Conservation (phyloP, 2,888 invertebrate genomes). For the Eupeodes luniger region DNA sequence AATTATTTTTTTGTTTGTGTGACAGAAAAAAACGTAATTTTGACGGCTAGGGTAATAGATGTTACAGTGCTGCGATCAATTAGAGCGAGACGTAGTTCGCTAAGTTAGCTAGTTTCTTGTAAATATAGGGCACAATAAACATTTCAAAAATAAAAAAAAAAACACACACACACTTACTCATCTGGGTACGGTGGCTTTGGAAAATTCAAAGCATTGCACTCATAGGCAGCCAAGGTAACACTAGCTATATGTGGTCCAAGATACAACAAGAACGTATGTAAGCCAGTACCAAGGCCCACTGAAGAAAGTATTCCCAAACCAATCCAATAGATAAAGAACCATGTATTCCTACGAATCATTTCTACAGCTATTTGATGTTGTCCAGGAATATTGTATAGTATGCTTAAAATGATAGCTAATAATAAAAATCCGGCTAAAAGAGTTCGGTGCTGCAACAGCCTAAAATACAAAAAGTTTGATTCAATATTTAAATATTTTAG, state of each 20-base stretch:
- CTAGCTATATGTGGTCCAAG: constrained; percentile 99
- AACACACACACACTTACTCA: constrained; percentile 87
- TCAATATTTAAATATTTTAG: neutral
- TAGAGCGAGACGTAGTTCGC: too few relatives aligned
- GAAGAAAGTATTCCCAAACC: constrained; percentile 97
- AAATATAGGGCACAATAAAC: too few relatives aligned
- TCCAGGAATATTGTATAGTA: constrained; percentile 83
- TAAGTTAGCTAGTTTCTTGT: too few relatives aligned
- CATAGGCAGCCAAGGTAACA: constrained; percentile 98
- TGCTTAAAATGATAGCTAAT: constrained; percentile 82
- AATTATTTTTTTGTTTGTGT: too few relatives aligned
- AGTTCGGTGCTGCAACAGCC: constrained; percentile 82
- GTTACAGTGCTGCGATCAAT: too few relatives aligned
- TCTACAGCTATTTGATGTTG: constrained; percentile 83
- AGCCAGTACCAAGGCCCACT: constrained; percentile 98
- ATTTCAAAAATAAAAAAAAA: too few relatives aligned
- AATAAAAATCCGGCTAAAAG: constrained; percentile 81
- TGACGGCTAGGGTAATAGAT: too few relatives aligned
- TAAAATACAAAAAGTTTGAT: constrained; percentile 66
- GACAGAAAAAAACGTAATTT: too few relatives aligned
- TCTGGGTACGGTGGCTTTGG: constrained; percentile 99
- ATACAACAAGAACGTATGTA: constrained; percentile 99
- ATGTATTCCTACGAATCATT: constrained; percentile 82
- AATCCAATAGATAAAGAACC: constrained; percentile 92
- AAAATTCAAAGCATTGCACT: constrained; percentile 97